Evolutionary conservation across 1,140 invertebrate genomes (phyloP), one percentile per base, ranked within the genome.

Genomic region (Chironomus striatipennis): DNA sequence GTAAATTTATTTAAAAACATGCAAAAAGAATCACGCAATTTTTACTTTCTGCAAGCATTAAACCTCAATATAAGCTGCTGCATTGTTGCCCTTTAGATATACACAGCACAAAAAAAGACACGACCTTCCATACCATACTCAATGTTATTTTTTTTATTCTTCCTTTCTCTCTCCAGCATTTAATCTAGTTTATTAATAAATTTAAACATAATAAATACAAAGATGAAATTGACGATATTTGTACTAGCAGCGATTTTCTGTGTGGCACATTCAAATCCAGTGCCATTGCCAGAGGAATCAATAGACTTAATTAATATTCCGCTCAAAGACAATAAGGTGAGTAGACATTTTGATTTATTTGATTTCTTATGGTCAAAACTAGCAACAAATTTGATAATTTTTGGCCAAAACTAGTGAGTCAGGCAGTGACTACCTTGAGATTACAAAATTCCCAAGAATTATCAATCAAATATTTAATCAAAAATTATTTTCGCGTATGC

Each of bases 261-360:
- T 70, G 1, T 70, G 65, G 65, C 65, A 21, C 20, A 21, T 70
- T 18, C 65, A 15, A 21, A 20, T 18, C 65, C 65, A 20, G 10
- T 57, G 47, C 47, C 47, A 57, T 9, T 20, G 20, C 65, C 65
- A 18, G 17, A 15, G 18, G 65, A 70, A 21, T 70, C 65, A 70
- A 70, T 70, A 70, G 65, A 70, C 18, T 12, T 70, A 70, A 17
- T 20, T 3, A 70, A 18, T 21, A 70, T 70, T 20, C 65, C 65
- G 20, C 65, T 70, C 10, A 70, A 17, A 9, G 18, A 70, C 20
- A 21, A 70, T 70, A 70, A 70, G 65, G 65, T 70, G 65, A 70
- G 65, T 70, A 57, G 12, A 34, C 5, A 5, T 2, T n/a, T 34
- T 34, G 24, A 34, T 34, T 34, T 34, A 34, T 34, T n/a, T 34